These are phyloP conservation scores for Mythimna pallens DNA, from an alignment of 2,888 invertebrate genomes.

Conservation along the genomic window DNA sequence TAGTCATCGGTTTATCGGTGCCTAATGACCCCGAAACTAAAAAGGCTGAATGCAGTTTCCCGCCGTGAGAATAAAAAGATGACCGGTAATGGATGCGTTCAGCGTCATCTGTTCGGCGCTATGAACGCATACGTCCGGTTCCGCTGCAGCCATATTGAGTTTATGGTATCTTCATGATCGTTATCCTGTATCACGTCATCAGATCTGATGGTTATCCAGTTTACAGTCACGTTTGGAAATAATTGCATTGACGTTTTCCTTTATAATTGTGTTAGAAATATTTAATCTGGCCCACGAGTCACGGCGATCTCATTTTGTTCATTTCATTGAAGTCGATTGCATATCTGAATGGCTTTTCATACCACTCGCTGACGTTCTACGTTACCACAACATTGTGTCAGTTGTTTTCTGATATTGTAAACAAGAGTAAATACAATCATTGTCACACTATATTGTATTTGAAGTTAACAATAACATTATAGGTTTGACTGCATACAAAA, in stretches of 20 bases:
- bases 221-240: neutral
- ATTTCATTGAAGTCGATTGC: neutral
- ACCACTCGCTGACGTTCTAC: neutral
- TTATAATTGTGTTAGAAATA: neutral
- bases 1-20: conserved; percentile 21
- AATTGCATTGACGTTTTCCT: neutral
- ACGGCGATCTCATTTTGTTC: neutral
- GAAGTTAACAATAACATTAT: neutral
- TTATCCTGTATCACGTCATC: conserved; percentile 41
- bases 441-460: neutral
- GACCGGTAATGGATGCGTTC: conserved; percentile 77
- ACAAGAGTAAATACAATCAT: neutral
- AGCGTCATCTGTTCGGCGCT: conserved; percentile 71
- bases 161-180: conserved; percentile 58
- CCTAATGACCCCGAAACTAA: conserved; percentile 55
- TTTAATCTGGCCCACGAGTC: neutral
- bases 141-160: conserved; percentile 78
- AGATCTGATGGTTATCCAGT: conserved; percentile 6
- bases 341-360: too few relatives aligned
- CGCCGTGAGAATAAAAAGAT: conserved; percentile 78
- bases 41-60: conserved; percentile 61
- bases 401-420: conserved; percentile 2
- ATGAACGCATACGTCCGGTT: conserved; percentile 75
- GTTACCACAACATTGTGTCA: conserved; percentile 2
- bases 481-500: neutral